Evolutionary conservation across 1,140 invertebrate genomes (phyloP).

Genomic region (Orius laevigatus): DNA sequence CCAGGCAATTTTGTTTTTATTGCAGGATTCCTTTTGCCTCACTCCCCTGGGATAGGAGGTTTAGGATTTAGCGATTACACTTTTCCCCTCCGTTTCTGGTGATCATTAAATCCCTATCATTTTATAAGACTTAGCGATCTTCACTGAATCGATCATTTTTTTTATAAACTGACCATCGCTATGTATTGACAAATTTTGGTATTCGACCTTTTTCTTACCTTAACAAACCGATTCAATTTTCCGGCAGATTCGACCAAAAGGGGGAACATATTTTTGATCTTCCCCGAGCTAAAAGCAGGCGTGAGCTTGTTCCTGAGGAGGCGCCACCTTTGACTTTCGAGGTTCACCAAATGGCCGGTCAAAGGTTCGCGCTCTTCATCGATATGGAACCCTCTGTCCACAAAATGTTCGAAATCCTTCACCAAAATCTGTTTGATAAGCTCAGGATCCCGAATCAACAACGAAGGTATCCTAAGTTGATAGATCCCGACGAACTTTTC

Average conservation of each 20-base stretch:
- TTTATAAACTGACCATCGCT: not conserved
- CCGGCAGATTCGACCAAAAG: slow-evolving; percentile 21
- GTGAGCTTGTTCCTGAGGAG: slow-evolving; percentile 39
- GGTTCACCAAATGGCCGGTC: slow-evolving; percentile 31
- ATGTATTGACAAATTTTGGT: not conserved
- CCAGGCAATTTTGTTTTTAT: too few species aligned
- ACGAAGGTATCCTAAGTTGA: slow-evolving; percentile 16
- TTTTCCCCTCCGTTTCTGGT: too few species aligned
- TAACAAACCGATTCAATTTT: slow-evolving; percentile 22
- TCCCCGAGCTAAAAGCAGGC: slow-evolving; percentile 43
- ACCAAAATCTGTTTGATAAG: slow-evolving; percentile 34
- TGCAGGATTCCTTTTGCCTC: not conserved
- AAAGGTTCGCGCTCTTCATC: slow-evolving; percentile 33
- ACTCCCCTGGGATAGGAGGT: too few species aligned
- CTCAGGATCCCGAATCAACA: slow-evolving; percentile 25
- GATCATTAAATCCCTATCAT: too few species aligned
- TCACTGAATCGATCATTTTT: too few species aligned
- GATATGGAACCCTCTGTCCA: slow-evolving; percentile 29
- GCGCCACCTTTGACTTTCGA: slow-evolving; percentile 38
- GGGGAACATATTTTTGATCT: slow-evolving; percentile 25
- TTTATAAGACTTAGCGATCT: too few species aligned
- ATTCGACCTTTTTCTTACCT: not conserved
- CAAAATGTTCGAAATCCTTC: slow-evolving; percentile 38
- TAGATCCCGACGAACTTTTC: slow-evolving; percentile 23
- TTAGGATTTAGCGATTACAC: not conserved